Evolutionary conservation across 2,113 vertebrate genomes (phyloP).

Genomic region (Planiliza haematocheilus): DNA sequence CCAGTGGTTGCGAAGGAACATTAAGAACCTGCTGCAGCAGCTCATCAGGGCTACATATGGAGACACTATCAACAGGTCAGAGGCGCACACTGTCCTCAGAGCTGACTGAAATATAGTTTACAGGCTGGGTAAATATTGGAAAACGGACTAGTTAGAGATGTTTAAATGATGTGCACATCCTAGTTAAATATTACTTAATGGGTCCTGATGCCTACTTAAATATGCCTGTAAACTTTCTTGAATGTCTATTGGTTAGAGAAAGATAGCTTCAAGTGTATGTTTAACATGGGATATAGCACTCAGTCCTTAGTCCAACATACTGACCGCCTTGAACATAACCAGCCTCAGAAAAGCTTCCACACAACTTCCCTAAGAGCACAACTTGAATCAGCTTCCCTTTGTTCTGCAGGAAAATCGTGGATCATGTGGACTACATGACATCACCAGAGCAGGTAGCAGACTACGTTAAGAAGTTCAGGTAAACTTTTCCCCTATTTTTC

Average conservation of each 20-base stretch:
- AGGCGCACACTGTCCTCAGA: not conserved
- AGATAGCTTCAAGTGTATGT: no score
- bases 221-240: no score
- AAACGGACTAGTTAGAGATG: no score
- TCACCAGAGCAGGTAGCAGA: conserved; percentile 98
- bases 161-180: not conserved
- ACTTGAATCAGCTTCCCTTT: conserved; percentile 16
- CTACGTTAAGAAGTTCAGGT: conserved; percentile 98
- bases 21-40: conserved; percentile 98
- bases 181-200: not conserved
- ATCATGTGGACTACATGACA: conserved; percentile 97
- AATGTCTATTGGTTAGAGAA: no score
- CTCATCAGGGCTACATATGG: conserved; percentile 98
- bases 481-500: conserved; percentile 29
- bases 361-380: not conserved
- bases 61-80: conserved; percentile 97
- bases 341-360: no score
- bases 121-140: no score
- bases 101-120: not conserved
- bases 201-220: no score
- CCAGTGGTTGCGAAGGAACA: conserved; percentile 98
- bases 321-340: not conserved
- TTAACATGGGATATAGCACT: no score
- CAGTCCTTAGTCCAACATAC: no score
- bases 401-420: conserved; percentile 95